A percentile compares a stretch with the other conserved stretches of the same genome.
These are phyloP conservation scores for Enteromius anoplus DNA, from an alignment of 2,797 vertebrate species.

Conservation along the genomic window DNA sequence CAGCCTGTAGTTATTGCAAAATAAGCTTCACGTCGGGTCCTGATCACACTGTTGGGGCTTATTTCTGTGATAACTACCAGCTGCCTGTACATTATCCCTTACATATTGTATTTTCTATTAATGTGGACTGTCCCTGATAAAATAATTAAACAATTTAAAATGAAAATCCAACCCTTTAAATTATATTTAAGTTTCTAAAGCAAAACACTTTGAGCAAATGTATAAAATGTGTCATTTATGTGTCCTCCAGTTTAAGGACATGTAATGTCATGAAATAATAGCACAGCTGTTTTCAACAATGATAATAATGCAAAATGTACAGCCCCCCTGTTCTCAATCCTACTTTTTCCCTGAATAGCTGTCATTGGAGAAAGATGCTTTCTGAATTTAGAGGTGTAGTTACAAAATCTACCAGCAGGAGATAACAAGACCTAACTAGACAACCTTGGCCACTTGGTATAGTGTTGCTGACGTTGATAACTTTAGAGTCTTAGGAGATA, in stretches of 20 bases:
- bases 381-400: neutral
- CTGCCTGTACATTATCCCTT: too few relatives aligned
- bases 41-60: too few relatives aligned
- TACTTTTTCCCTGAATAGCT: neutral
- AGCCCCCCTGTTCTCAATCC: neutral
- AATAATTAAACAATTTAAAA: too few relatives aligned
- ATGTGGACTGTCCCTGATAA: too few relatives aligned
- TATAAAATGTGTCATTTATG: neutral
- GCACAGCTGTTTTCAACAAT: neutral
- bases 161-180: neutral
- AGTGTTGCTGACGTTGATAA: neutral
- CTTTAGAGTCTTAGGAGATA: constrained; percentile 67
- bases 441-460: neutral
- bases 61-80: too few relatives aligned
- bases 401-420: neutral
- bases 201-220: neutral
- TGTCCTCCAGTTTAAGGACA: neutral
- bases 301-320: neutral
- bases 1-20: too few relatives aligned
- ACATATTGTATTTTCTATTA: too few relatives aligned
- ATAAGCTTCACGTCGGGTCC: too few relatives aligned
- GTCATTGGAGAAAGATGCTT: neutral
- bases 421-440: neutral
- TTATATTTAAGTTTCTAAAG: neutral
- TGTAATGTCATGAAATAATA: neutral